phyloP scores from a whole-genome alignment of 2,888 invertebrate genomes.

The Agriopis aurantiaria region DNA sequence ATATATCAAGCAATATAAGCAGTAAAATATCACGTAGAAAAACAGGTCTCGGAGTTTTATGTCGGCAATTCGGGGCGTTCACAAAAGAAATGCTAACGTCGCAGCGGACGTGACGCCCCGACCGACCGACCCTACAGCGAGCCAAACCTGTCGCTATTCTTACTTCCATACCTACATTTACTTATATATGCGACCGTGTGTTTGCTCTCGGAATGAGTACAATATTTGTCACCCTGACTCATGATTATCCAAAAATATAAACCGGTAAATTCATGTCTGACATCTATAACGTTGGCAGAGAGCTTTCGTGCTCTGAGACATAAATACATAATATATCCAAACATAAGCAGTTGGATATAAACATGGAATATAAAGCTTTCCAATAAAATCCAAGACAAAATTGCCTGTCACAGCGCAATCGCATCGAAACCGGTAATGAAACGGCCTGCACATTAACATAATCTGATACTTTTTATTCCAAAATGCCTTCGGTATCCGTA shows the following conservation, averaged over 20 bases:
- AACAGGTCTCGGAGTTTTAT: constrained; percentile 81
- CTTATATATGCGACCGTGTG: constrained; percentile 39
- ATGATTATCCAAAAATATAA: constrained; percentile 41
- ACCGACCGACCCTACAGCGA: constrained; percentile 51
- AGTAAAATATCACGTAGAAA: constrained; percentile 82
- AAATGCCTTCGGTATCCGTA: constrained; percentile 41
- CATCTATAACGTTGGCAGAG: constrained; percentile 35
- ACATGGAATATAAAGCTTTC: constrained; percentile 62
- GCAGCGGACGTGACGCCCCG: constrained; percentile 71
- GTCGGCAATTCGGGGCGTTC: constrained; percentile 82
- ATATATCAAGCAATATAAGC: constrained; percentile 77
- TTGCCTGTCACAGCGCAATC: constrained; percentile 55
- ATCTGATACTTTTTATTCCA: constrained; percentile 49
- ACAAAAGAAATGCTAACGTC: constrained; percentile 83
- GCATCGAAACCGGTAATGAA: constrained; percentile 63
- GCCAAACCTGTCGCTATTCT: constrained; percentile 31
- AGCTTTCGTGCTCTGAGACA: constrained; percentile 39
- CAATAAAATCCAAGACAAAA: constrained; percentile 66
- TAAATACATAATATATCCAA: constrained; percentile 41
- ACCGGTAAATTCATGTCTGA: constrained; percentile 36
- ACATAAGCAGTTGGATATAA: constrained; percentile 49
- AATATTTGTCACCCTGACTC: constrained; percentile 40
- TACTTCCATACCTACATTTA: constrained; percentile 24
- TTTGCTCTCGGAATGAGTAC: constrained; percentile 32
- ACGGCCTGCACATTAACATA: constrained; percentile 52